Percentiles rank a stretch among this genome's conserved stretches.
Conservation (phyloP, 1,140 invertebrate species). For the Melitaea cinxia region DNA sequence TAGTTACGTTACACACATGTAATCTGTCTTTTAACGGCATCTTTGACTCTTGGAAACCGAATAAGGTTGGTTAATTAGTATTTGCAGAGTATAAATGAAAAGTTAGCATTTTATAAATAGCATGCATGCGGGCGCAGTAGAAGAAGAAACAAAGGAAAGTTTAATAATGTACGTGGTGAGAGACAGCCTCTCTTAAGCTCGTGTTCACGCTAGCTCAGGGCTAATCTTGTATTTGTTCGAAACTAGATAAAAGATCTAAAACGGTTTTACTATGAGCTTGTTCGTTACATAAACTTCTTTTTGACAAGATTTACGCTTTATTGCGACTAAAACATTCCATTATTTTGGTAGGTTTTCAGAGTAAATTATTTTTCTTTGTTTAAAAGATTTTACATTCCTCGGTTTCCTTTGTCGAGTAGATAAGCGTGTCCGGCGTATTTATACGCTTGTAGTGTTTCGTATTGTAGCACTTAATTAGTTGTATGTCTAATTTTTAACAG, state of each 20-base stretch:
- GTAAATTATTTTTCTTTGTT: no score
- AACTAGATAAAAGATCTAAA: not conserved
- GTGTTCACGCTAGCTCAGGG: not conserved
- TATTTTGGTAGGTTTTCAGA: no score
- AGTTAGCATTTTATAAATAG: slow-evolving; percentile 13
- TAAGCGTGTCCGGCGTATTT: no score
- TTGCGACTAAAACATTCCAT: no score
- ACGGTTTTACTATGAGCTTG: not conserved
- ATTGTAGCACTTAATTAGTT: no score
- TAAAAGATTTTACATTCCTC: no score
- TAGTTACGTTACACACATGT: not conserved
- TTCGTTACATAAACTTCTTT: not conserved
- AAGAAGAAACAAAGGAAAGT: slow-evolving; percentile 15
- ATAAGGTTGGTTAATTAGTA: slow-evolving; percentile 12
- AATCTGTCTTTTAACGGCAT: not conserved
- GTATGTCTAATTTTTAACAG: no score
- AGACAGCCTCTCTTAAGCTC: slow-evolving; percentile 16
- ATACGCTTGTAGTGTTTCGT: no score
- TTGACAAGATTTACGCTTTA: not conserved
- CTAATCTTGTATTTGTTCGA: not conserved
- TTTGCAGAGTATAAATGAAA: slow-evolving; percentile 10
- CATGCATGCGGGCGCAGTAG: slow-evolving; percentile 4
- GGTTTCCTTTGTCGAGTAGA: no score
- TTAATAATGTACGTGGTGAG: slow-evolving; percentile 19
- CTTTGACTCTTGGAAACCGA: slow-evolving; percentile 4